phyloP scores from a whole-genome alignment of 2,888 invertebrate species.

The Drosophila anomelani region DNA sequence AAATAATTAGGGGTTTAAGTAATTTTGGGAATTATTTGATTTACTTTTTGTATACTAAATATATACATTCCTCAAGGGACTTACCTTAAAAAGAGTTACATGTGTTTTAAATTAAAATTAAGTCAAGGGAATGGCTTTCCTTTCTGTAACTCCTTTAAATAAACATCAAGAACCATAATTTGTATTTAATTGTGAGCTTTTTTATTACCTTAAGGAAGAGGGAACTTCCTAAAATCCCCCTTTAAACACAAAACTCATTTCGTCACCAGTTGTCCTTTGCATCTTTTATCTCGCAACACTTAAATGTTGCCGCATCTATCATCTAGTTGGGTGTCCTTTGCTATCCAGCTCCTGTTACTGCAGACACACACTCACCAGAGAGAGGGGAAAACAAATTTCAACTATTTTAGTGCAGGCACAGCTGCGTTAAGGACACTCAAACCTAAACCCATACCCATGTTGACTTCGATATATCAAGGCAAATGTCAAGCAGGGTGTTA shows the following conservation, averaged over 20 bases:
- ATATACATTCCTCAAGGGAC: too few species aligned
- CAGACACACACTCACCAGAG: neutral
- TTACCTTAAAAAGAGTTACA: too few species aligned
- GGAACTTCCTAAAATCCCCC: neutral
- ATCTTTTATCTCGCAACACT: slow-evolving; percentile 28
- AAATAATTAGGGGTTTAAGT: too few species aligned
- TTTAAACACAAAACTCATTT: neutral
- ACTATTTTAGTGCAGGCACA: slow-evolving; percentile 66
- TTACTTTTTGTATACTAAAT: too few species aligned
- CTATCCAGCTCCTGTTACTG: slow-evolving; percentile 5
- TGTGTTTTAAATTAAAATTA: too few species aligned
- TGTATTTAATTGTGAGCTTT: neutral
- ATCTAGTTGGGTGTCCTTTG: slow-evolving; percentile 18
- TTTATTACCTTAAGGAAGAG: neutral
- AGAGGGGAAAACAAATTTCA: slow-evolving; percentile 52
- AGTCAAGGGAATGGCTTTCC: too few species aligned
- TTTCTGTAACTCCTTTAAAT: too few species aligned
- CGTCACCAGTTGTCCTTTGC: slow-evolving; percentile 1
- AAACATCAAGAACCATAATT: neutral
- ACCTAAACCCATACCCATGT: slow-evolving; percentile 24
- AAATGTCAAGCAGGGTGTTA: slow-evolving; percentile 61
- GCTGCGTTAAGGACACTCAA: slow-evolving; percentile 56
- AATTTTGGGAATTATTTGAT: too few species aligned
- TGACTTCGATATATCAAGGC: slow-evolving; percentile 68
- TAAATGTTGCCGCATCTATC: slow-evolving; percentile 35